Evolutionary conservation across 2,797 vertebrate species (phyloP), one percentile per base, ranked within the genome.

Genomic region (Xenentodon cancila): DNA sequence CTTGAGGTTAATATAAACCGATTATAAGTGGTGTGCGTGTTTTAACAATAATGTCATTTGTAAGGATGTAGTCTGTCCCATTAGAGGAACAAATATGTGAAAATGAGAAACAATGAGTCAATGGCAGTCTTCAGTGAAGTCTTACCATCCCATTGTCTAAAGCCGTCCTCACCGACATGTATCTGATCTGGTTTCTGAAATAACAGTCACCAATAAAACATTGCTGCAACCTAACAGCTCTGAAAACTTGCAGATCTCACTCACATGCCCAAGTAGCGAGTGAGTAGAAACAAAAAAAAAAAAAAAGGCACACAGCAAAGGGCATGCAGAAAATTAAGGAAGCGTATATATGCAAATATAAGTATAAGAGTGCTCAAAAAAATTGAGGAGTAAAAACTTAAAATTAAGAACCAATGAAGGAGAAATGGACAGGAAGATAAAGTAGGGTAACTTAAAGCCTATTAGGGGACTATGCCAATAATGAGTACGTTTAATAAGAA

Each of bases 161-260:
- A 99, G 95, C 97, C 96, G 90, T 99, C 97, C 73, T 96, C 93
- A 89, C 96, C 97, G 88, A 99, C 94, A 90, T 96, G 92, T 95
- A 99, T 98, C 91, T 98, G 95, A 95, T 98, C 96, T 86, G 96
- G 96, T 92, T 96, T 96, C 97, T 99, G 97, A 97, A 99, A 98
- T 93, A 95, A 94, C 94, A 97, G 94, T 95, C 91, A 95, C 91
- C 95, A 96, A 94, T 95, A 96, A 97, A 96, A 96, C 92, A 95
- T 90, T 94, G 94, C 92, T 92, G 88, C 89, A 92, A 91, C 91
- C 86, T 90, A 89, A 90, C 88, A 57, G 89, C 77, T 75, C 84
- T 76, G 80, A 75, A 88, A 82, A 90, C 90, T 78, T 60, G 75
- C 73, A 85, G 89, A 89, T 59, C 88, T 84, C 88, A 89, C 65